Base-by-base conservation (phyloP, 2,888 invertebrate genomes). In the Plagodis pulveraria region DNA sequence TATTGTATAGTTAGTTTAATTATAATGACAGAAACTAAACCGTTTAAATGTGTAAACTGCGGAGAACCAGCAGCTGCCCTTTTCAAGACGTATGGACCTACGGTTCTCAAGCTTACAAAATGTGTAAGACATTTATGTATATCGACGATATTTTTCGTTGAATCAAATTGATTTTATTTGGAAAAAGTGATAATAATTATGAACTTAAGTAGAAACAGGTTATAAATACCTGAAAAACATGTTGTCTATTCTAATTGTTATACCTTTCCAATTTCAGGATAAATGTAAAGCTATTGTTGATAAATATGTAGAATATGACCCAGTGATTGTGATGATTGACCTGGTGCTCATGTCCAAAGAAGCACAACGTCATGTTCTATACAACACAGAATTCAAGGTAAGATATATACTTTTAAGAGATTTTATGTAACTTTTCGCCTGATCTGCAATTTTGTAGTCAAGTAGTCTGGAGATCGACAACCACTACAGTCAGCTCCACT, bases 221-320 rank as follows among this genome's bases (percentile, higher is more conserved):
- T 22, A 2, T 22, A 1, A 2, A 22, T 4, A 2, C 22, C 22
- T 22, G 22, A 22, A 22, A 22, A 22, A 2, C 22, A 1, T 22
- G 22, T 22, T 22, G 1, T 1, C 22, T 2, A 22, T 22, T 22
- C 22, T 22, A 22, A 22, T 22, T 22, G 2, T 22, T 22, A 22
- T 22, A 5, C 7, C 9, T 5, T 68, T 45, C 36, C 61, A 10
- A 80, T 86, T 91, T 87, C 78, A 98, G 98, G 94, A 93, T 8
- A 93, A 93, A 64, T 98, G 98, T 79, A 94, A 95, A 49, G 91
- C 94, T 46, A 84, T 96, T 10, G 97, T 97, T 0, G 98, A 98
- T 83, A 97, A 97, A 81, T 98, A 98, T 78, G 95, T 98, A 61
- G 98, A 98, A 86, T 98, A 96, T 83, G 98, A 98, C 78, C 94